phyloP scores from a whole-genome alignment of 2,888 invertebrate genomes.

The Hydriomena furcata region DNA sequence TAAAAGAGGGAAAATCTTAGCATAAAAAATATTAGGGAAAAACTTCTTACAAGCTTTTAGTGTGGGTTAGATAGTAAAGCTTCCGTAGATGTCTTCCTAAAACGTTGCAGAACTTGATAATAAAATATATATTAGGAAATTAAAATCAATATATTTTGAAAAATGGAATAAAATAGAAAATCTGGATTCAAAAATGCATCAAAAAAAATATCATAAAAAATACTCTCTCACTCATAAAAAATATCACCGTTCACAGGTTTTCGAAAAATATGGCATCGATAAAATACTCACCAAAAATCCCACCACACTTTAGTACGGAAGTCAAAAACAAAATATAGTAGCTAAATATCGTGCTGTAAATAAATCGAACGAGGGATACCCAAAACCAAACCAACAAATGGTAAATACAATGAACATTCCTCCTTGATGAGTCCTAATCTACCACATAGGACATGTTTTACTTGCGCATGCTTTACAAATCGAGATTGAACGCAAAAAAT shows the following conservation, averaged over 20 bases:
- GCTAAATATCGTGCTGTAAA: conserved; percentile 25
- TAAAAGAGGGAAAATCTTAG: background rate
- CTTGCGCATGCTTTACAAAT: conserved; percentile 44
- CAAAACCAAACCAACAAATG: conserved; percentile 29
- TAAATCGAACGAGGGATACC: conserved; percentile 15
- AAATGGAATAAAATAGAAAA: background rate
- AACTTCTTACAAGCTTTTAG: background rate
- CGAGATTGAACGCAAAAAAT: conserved; percentile 39
- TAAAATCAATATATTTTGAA: background rate
- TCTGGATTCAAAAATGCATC: background rate
- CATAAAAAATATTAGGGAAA: background rate
- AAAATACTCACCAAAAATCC: conserved; percentile 42
- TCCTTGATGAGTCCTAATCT: conserved; percentile 11
- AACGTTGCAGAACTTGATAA: background rate
- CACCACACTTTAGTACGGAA: conserved; percentile 4
- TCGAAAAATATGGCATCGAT: conserved; percentile 7
- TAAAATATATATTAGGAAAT: no score
- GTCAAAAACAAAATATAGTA: conserved; percentile 9
- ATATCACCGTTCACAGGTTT: background rate
- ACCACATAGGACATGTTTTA: conserved; percentile 29
- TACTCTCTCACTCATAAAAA: no score
- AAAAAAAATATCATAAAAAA: background rate
- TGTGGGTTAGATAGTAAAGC: conserved; percentile 2
- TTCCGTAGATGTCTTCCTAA: background rate
- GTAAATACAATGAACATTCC: conserved; percentile 25